Base-by-base conservation (phyloP, 1,140 invertebrate genomes). In the Cydia pomonella region DNA sequence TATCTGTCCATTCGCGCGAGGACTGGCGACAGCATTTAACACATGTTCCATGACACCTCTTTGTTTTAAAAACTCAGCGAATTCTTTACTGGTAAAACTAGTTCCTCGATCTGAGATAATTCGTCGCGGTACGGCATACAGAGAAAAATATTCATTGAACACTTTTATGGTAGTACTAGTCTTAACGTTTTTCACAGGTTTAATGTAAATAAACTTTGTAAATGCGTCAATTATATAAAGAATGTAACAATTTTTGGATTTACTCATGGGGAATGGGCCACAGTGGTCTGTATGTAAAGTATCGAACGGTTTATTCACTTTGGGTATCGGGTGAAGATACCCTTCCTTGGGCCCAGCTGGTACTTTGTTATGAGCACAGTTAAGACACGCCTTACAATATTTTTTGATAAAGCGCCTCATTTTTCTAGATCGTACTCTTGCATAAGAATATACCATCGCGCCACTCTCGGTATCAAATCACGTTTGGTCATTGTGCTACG, bases 1-100 rank as follows among this genome's bases (percentile, higher is more conserved):
- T n/a, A 79, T 80, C 38, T 87, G 87, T 2, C 84, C 84, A 44
- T 87, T 86, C 0, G 84, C 82, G 0, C 83, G 23, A 3, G 82
- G 82, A 9, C 79, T 84, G 2, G 81, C 82, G 3, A 82, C 82
- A 0, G 83, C 80, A 21, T 82, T 86, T 6, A 74, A n/a, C 3
- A 84, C 25, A 29, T 85, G 81, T 18, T 41, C 38, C 38, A 74
- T 79, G 4, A 80, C 77, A 12, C 75, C 75, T 12, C 74, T 59
- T 16, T 84, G 77, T 16, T 73, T 13, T 21, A 78, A 80, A 23
- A 84, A 81, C 6, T 47, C 47, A 9, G 59, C 29, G 33, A 86
- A 87, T 7, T 38, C 10, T 13, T 79, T 64, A 10, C 78, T 80
- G 0, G 80, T 85, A 50, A 82, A 84, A 0, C 79, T 76, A 2